A percentile compares a stretch with the other conserved stretches of the same genome.
Evolutionary conservation across 2,888 invertebrate genomes (phyloP).

Genomic region (Epinotia brunnichana): DNA sequence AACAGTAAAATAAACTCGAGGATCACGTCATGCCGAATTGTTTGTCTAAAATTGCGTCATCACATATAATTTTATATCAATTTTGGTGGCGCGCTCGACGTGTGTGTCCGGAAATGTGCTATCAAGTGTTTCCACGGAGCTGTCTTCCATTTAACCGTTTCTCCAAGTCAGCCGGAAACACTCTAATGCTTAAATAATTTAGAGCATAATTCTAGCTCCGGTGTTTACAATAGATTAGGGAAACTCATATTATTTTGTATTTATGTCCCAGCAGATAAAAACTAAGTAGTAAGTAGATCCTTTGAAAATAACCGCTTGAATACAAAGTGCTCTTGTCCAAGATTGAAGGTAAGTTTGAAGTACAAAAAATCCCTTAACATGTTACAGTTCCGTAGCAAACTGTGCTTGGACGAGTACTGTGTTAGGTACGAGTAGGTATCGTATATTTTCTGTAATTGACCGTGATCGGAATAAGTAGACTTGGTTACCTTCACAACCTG

Average conservation of each 20-base stretch:
- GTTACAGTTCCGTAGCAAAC: neutral
- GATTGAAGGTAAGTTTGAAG: neutral
- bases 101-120: conserved; percentile 70
- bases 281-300: conserved; percentile 1
- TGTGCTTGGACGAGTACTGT: neutral
- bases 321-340: neutral
- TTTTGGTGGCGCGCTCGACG: conserved; percentile 55
- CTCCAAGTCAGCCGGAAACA: conserved; percentile 55
- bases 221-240: conserved; percentile 36
- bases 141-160: conserved; percentile 56
- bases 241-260: conserved; percentile 17
- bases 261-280: conserved; percentile 1
- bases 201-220: conserved; percentile 49
- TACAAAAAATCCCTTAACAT: neutral
- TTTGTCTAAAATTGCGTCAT: conserved; percentile 44
- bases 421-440: too few relatives aligned
- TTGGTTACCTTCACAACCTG: neutral
- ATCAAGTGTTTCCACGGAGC: conserved; percentile 56
- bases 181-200: conserved; percentile 70
- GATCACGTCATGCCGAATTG: conserved; percentile 41
- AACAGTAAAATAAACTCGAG: conserved; percentile 35
- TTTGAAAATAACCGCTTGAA: neutral
- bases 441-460: neutral
- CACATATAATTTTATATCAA: conserved; percentile 53
- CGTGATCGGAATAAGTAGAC: neutral